Percentiles rank a stretch among this genome's conserved stretches.
Conservation (phyloP, 2,797 vertebrate species). For the Ptychadena robeensis region DNA sequence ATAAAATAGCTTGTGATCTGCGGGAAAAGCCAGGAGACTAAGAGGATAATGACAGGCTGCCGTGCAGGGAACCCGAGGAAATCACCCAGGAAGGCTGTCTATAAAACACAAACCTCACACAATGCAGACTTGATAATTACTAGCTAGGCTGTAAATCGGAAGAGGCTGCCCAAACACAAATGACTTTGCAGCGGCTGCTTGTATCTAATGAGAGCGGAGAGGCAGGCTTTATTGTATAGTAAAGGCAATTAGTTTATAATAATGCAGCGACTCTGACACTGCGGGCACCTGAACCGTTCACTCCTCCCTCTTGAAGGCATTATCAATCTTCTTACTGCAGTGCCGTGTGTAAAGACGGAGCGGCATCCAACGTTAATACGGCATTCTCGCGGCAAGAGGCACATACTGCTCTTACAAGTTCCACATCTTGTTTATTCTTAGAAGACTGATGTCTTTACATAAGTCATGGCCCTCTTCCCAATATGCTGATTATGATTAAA, state of each 20-base stretch:
- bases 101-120: slow-evolving; percentile 24
- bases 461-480: not conserved
- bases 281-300: slow-evolving; percentile 46
- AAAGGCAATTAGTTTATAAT: slow-evolving; percentile 39
- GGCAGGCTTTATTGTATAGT: slow-evolving; percentile 33
- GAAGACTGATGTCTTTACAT: not conserved
- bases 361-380: not conserved
- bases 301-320: slow-evolving; percentile 16
- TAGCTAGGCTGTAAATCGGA: slow-evolving; percentile 21
- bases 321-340: slow-evolving; percentile 41
- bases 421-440: not conserved
- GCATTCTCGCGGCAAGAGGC: not conserved
- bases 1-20: slow-evolving; percentile 26
- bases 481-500: not conserved
- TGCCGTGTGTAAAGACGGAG: not conserved
- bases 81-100: slow-evolving; percentile 48
- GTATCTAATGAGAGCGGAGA: not conserved
- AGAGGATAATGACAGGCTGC: slow-evolving; percentile 72
- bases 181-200: slow-evolving; percentile 23
- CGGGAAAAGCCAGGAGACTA: slow-evolving; percentile 14
- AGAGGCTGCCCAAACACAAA: slow-evolving; percentile 36
- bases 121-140: slow-evolving; percentile 55
- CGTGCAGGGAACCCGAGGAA: slow-evolving; percentile 65
- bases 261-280: slow-evolving; percentile 38
- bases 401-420: not conserved